Base-by-base conservation (phyloP, 2,113 vertebrate species). In the Pelodiscus sinensis region DNA sequence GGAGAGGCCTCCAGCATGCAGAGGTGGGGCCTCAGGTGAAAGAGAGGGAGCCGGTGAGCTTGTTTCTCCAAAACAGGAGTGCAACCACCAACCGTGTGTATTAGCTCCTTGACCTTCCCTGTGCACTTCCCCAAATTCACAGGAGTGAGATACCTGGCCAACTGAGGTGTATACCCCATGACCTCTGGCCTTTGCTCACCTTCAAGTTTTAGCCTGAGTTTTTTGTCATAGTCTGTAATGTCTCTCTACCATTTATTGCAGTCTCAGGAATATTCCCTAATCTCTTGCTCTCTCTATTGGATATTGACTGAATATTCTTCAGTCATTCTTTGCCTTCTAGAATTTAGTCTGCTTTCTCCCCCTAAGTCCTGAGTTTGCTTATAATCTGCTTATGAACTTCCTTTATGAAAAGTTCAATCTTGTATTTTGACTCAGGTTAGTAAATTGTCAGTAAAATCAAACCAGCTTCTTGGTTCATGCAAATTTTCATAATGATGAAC, bases 351-450 rank as follows among this genome's bases (percentile, higher is more conserved):
- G n/a, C 86, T 78, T 90, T 96, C 92, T 96, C 60, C 92, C 88
- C 92, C 93, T 95, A 82, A 92, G 84, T 85, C 94, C 95, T 95
- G 93, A 85, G 50, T 93, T 93, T 92, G 85, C 73, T 77, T 44
- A 25, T 84, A 68, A 51, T 93, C 90, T 92, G 86, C 91, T 90
- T 82, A 73, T 93, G 95, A 93, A 94, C 91, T 96, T 95, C 90
- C 89, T 93, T 97, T 96, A 92, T 90, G 90, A 93, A 94, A 96
- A 96, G 86, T 84, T 93, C 79, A 90, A n/a, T 60, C 84, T 95
- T 91, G 75, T 96, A 92, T 84, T 96, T 92, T 96, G 96, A 97
- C 88, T 97, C 92, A 95, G 79, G 86, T 71, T 71, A 71, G 65
- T n/a, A 35, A 35, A n/a, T 18, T 35, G n/a, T 90, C 79, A 56